A percentile compares a stretch with the other conserved stretches of the same genome.
Evolutionary conservation across 2,113 vertebrate species (phyloP).

Genomic region (Recurvirostra avosetta): DNA sequence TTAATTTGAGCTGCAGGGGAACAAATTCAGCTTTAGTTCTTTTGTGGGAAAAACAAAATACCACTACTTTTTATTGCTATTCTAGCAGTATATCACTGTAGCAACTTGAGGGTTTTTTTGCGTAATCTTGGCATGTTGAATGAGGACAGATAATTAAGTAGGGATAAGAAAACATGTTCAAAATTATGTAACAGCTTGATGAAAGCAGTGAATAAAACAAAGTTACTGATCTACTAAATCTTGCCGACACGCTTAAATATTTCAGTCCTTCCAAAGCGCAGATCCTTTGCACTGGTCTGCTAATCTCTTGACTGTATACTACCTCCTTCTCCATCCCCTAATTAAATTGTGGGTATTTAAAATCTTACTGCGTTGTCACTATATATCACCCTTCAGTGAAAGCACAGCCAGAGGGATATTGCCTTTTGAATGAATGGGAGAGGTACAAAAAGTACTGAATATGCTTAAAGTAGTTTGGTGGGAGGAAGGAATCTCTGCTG

Average conservation of each 20-base stretch:
- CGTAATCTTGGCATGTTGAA: not conserved
- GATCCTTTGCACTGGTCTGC: not conserved
- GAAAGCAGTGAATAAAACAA: not conserved
- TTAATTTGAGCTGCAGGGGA: not conserved
- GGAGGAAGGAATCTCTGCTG: not conserved
- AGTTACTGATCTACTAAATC: not conserved
- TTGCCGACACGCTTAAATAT: not conserved
- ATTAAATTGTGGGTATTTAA: not conserved
- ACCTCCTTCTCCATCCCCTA: not conserved
- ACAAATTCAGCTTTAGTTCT: not conserved
- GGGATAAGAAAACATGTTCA: not conserved
- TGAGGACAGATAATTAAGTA: not conserved
- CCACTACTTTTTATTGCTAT: not conserved
- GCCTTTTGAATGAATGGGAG: not conserved
- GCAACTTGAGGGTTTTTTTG: not conserved
- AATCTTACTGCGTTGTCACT: not conserved
- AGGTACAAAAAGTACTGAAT: not conserved
- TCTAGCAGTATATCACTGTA: not conserved
- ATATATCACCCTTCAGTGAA: not conserved
- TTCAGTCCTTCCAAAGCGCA: not conserved
- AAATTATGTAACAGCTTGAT: not conserved
- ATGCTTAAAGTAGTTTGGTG: not conserved
- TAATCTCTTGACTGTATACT: not conserved
- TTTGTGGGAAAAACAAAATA: not conserved
- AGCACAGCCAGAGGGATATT: not conserved